Conservation (phyloP, 2,888 invertebrate species). For the Nematopogon swammerdamellus region DNA sequence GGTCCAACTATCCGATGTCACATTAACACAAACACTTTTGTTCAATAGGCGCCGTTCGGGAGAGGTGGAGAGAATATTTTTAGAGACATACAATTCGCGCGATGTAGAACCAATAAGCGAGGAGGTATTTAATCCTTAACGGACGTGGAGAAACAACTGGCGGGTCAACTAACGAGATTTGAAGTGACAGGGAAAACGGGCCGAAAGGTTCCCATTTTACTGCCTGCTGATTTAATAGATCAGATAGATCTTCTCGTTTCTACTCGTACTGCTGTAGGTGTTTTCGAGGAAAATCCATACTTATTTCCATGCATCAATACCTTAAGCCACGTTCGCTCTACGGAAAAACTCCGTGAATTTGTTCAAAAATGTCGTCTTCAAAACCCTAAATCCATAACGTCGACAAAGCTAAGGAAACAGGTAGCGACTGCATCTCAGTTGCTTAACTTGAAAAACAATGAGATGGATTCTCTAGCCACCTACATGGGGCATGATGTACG, state of each 20-base stretch:
- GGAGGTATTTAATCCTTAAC: constrained; percentile 3
- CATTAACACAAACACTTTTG: constrained; percentile 4
- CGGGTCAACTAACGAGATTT: constrained; percentile 3
- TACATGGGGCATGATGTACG: constrained; percentile 16
- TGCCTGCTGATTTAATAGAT: background rate
- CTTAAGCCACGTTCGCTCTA: too few species aligned
- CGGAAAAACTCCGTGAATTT: too few species aligned
- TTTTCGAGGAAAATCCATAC: too few species aligned
- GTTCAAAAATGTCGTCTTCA: too few species aligned
- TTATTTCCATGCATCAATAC: too few species aligned
- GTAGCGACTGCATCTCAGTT: too few species aligned
- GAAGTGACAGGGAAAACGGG: background rate
- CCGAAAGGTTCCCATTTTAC: constrained; percentile 3
- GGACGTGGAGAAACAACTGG: constrained; percentile 1
- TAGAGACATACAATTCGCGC: constrained; percentile 1
- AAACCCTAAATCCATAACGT: too few species aligned
- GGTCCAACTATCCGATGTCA: background rate
- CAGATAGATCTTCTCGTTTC: background rate
- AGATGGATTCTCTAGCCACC: too few species aligned
- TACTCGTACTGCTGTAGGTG: background rate
- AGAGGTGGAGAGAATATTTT: constrained; percentile 3
- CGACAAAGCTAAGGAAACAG: too few species aligned
- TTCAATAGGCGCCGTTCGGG: constrained; percentile 3
- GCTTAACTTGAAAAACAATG: constrained; percentile 15
- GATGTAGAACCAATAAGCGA: constrained; percentile 2